These are phyloP conservation scores for Clepsis dumicolana DNA, from an alignment of 2,888 invertebrate species.

Conservation along the genomic window DNA sequence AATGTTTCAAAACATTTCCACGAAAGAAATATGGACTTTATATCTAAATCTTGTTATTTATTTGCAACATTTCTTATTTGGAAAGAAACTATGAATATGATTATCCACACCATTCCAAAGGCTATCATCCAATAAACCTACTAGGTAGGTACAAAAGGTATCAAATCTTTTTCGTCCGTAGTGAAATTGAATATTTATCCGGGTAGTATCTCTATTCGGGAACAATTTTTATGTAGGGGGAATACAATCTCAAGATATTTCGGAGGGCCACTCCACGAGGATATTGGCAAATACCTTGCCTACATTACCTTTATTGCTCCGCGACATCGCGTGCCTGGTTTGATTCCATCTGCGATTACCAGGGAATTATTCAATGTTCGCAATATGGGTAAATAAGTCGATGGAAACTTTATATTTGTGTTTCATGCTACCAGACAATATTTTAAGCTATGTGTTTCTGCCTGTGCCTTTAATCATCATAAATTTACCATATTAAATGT, in stretches of 20 bases:
- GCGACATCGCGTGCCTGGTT: conserved; percentile 77
- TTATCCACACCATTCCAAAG: conserved; percentile 84
- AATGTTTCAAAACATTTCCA: conserved; percentile 19
- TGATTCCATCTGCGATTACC: conserved; percentile 78
- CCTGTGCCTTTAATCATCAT: conserved; percentile 27
- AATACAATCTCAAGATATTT: conserved; percentile 85
- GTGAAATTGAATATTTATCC: conserved; percentile 86
- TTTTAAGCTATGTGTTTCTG: conserved; percentile 12
- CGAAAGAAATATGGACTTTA: conserved; percentile 14
- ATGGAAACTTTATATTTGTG: conserved; percentile 32
- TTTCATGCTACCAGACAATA: conserved; percentile 24
- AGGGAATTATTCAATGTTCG: conserved; percentile 52
- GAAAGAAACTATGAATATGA: conserved; percentile 83
- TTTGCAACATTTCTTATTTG: conserved; percentile 69
- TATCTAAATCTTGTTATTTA: conserved; percentile 52
- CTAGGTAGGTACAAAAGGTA: conserved; percentile 83
- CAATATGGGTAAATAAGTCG: conserved; percentile 34
- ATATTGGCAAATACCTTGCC: conserved; percentile 85
- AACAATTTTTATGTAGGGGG: conserved; percentile 86
- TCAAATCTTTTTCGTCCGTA: conserved; percentile 86
- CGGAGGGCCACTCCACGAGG: conserved; percentile 82
- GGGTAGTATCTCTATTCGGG: conserved; percentile 85
- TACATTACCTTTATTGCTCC: conserved; percentile 85
- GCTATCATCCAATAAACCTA: conserved; percentile 84
- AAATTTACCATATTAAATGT: conserved; percentile 28